Conservation (phyloP, 2,797 vertebrate genomes). For the Sebastes minor region DNA sequence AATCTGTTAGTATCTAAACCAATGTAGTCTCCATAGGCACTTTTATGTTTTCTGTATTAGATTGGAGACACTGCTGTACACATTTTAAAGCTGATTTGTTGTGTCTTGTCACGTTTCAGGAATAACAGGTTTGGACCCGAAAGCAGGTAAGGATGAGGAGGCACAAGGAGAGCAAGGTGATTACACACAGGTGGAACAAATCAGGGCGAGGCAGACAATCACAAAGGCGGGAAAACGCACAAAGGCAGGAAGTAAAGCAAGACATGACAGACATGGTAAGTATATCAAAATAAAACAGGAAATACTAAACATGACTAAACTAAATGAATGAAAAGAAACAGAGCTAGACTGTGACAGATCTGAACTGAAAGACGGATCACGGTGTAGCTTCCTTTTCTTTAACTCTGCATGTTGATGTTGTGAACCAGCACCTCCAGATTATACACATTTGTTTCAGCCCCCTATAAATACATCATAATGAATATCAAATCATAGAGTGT, state of each 20-base stretch:
- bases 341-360: not conserved
- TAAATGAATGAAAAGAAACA: not conserved
- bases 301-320: too few relatives aligned
- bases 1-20: not conserved
- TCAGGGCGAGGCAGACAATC: too few relatives aligned
- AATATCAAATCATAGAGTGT: constrained; percentile 39
- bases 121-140: too few relatives aligned
- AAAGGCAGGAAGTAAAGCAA: too few relatives aligned
- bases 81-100: not conserved
- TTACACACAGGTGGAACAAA: too few relatives aligned
- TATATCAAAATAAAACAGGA: too few relatives aligned
- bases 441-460: not conserved
- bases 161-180: too few relatives aligned
- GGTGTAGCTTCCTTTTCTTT: not conserved
- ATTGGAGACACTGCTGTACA: not conserved
- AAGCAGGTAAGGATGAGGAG: too few relatives aligned
- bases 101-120: too few relatives aligned
- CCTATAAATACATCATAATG: constrained; percentile 11
- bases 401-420: not conserved
- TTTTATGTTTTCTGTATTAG: not conserved
- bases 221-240: too few relatives aligned
- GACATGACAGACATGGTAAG: too few relatives aligned
- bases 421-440: not conserved
- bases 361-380: not conserved
- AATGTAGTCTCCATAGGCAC: not conserved